Base-by-base conservation (phyloP, 2,888 invertebrate genomes). In the Notocelia uddmanniana region DNA sequence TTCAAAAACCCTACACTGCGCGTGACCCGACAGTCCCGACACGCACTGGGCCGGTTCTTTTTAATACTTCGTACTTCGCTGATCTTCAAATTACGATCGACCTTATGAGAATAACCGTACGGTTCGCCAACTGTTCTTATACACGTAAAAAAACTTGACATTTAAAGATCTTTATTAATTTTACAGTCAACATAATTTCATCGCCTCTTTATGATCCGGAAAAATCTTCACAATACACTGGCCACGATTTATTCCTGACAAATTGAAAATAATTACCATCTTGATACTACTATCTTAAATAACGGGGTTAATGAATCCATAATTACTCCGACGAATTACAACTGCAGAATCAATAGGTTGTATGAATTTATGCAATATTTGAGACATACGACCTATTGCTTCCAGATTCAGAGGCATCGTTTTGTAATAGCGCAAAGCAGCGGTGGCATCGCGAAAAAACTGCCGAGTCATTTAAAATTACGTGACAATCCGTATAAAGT, bases 151-250 rank as follows among this genome's bases (percentile, higher is more conserved):
- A 21, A 63, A 21, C 52, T 64, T 64, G 64, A 64, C 64, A 64
- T 64, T 64, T 64, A 54, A 52, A 54, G 52, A 54, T 52, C 63
- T 63, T 64, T 23, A 54, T 64, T 64, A 64, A 64, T 64, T 64
- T 54, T 21, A 21, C 64, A 9, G 37, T 64, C 37, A 64, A 54
- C 23, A 64, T 54, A 54, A 64, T 64, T 64, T 23, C 21, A 63
- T 52, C 63, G 63, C 63, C 63, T 63, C 52, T 48, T 60, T 60
- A 60, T 19, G 52, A 52, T 63, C 50, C 50, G 63, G 50, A 63
- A 52, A 52, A 50, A 19, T 64, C 52, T 23, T 23, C 19, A 18
- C 19, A 62, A 48, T 31, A 23, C 11, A 3, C 34, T n/a, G 8
- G 26, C 10, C 13, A 64, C n/a, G n/a, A 23, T 64, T 37, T 37